Evolutionary conservation across 2,888 invertebrate species (phyloP), one percentile per base, ranked within the genome.

Genomic region (Automeris io): DNA sequence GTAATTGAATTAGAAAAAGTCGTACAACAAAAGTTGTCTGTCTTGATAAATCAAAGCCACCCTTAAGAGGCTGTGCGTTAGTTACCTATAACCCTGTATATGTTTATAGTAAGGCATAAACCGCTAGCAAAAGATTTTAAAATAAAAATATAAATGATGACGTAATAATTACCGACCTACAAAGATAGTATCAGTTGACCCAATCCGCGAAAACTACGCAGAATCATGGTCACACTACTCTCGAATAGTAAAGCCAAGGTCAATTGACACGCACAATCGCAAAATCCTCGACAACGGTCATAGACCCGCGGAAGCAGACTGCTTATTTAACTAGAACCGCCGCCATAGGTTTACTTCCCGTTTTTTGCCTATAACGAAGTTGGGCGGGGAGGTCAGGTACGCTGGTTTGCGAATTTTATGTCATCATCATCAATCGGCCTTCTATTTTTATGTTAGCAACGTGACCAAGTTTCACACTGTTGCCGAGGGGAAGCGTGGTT

Each of bases 241-340:
- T 54, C 66, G 73, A 64, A 69, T 74, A 75, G 75, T 69, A 69
- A 64, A 70, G 62, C 66, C 80, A 85, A 85, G 83, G 85, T 80
- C 75, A 66, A 42, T 48, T 42, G 46, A 47, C 63, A 62, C 71
- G 68, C 73, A 71, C 70, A 71, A 67, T 57, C 52, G 62, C 63
- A 58, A 75, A 72, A 80, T 75, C 85, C 83, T 85, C 83, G 74
- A 54, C 43, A 35, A 41, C 73, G 82, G 78, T 72, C 80, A 61
- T 48, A 69, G 77, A 77, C 80, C 80, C 65, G 61, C 82, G 83
- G 83, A 85, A 83, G 77, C 77, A 44, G 41, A 32, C 32, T 62
- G 58, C 81, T 75, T 72, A 47, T 36, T 8, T 62, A 65, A 50
- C 35, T 12, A 49, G 78, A 66, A 41, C 70, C 56, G 51, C 59